Evolutionary conservation across 1,140 invertebrate species (phyloP), one percentile per base, ranked within the genome.

Genomic region (Polypedilum vanderplanki): DNA sequence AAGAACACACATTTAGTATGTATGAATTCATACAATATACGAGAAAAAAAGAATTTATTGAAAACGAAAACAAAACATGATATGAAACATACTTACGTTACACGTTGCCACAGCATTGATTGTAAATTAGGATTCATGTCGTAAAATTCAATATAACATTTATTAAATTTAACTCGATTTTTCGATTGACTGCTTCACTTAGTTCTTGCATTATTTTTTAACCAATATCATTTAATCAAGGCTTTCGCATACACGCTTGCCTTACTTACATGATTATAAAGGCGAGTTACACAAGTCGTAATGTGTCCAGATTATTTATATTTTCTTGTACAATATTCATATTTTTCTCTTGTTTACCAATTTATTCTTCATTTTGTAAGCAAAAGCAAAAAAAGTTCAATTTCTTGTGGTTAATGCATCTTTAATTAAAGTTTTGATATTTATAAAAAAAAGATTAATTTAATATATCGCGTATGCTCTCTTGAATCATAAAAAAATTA

Each of bases 31-130:
- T 33, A 33, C 24, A 5, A 33, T 33, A 33, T 33, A 57, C 46
- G 46, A 57, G n/a, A 57, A 57, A 57, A 57, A 57, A 33, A 33
- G 24, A 33, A 57, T 57, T 57, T 12, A 70, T 18, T 70, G 20
- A 70, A 70, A 70, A 70, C 20, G 20, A 70, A 70, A 70, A 18
- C 65, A 70, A 33, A 70, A 70, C 65, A 70, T 57, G 46, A 57
- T 57, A 57, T 57, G 15, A 57, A 57, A 57, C 46, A 57, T 70
- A 70, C 65, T 8, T 70, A 8, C 20, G 65, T 10, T 18, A 17
- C 18, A 10, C 65, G 20, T 70, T 22, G 65, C 15, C 20, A 18
- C 17, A 70, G 65, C 17, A 70, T 70, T 70, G n/a, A 70, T 70
- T 70, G 65, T 70, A 22, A 70, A 70, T 70, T 70, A 3, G 20